Base-by-base conservation (phyloP, 2,797 vertebrate species). In the Pelochelys cantorii region DNA sequence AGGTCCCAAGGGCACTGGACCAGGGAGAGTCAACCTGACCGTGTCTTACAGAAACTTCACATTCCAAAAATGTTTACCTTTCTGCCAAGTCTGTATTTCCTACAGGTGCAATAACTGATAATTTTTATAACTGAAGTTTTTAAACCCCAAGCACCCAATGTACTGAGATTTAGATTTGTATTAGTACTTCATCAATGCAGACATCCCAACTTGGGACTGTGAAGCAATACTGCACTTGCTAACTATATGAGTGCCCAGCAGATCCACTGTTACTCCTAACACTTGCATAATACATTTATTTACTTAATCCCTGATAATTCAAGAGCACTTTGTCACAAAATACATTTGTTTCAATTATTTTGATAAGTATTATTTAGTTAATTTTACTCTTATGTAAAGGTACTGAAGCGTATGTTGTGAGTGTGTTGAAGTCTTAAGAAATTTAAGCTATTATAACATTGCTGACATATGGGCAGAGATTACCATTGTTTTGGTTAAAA, bases 371-470 rank as follows among this genome's bases (percentile, higher is more conserved):
- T 29, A 22, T 68, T 34, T 34, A 68, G 65, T 34, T 68, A 68
- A 59, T 59, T 68, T 68, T 68, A 68, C 65, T 34, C 18, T 34
- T 68, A 68, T 34, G n/a, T 31, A 34, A n/a, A 68, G 20, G n/a
- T 34, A 34, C 10, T 34, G 18, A 34, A 68, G 18, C n/a, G 20
- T 34, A 34, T 68, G 18, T 34, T 34, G 17, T 68, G 5, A 34
- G n/a, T 5, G n/a, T 68, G 4, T 20, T 68, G 31, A 68, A 34
- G 18, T 20, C 18, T 34, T 20, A n/a, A 48, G 17, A 34, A 68
- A 34, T 34, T 11, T 6, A 74, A 18, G 37, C 0, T 0, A 84
- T 34, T 22, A 59, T 83, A 90, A 93, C 55, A 20, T 83, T 0
- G 0, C 65, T 77, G 59, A 92, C 15, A 15, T 83, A 11, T 80